Conservation (phyloP, 2,797 vertebrate species). For the Hylomyscus alleni region DNA sequence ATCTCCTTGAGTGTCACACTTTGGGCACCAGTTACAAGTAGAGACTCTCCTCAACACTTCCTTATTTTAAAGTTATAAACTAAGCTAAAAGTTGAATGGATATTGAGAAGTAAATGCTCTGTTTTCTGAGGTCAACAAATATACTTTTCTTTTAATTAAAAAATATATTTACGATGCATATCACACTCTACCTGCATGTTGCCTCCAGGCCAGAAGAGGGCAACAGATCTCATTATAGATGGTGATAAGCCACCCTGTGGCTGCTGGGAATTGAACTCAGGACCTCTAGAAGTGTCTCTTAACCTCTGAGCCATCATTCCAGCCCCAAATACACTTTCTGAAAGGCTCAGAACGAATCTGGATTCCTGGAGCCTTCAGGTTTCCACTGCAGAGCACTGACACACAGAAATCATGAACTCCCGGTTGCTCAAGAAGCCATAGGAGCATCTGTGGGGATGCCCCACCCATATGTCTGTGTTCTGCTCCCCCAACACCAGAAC, state of each 20-base stretch:
- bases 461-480: not conserved
- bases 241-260: not conserved
- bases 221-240: not conserved
- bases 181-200: not conserved
- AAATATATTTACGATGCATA: not conserved
- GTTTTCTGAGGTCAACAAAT: not conserved
- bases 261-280: not conserved
- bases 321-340: not conserved
- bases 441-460: not conserved
- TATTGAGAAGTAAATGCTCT: not conserved
- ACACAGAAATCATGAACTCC: not conserved
- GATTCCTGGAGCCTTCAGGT: not conserved
- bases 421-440: not conserved
- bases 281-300: not conserved
- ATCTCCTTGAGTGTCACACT: not conserved
- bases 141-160: not conserved
- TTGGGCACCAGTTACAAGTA: not conserved
- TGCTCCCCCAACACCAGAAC: not conserved
- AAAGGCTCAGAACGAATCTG: not conserved
- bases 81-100: conserved; percentile 14
- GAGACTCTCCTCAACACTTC: not conserved
- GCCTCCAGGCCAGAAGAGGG: not conserved
- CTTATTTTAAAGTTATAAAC: conserved; percentile 33
- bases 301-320: not conserved
- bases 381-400: not conserved